phyloP scores from a whole-genome alignment of 2,113 vertebrate genomes.

The Zosterops japonicus region DNA sequence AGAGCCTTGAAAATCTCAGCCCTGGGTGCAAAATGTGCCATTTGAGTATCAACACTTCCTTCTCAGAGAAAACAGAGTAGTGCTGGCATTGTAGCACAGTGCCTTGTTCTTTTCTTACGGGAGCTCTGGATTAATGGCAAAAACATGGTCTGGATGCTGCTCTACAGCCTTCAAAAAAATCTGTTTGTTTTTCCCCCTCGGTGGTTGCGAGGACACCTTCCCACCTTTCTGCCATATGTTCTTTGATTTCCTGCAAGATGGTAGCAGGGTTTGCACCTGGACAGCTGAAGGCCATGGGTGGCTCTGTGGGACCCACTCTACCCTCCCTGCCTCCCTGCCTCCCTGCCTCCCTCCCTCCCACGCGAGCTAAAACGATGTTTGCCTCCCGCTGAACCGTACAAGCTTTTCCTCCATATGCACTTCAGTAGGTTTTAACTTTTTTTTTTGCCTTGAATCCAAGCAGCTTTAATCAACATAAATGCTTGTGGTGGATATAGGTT shows the following conservation, averaged over 20 bases:
- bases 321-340: background rate
- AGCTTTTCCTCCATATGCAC: background rate
- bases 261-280: background rate
- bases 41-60: background rate
- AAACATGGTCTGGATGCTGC: background rate
- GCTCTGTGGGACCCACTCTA: background rate
- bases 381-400: background rate
- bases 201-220: background rate
- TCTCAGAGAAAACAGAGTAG: background rate
- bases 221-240: conserved; percentile 44
- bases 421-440: conserved; percentile 44
- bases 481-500: background rate
- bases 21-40: background rate
- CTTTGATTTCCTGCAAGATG: background rate
- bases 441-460: conserved; percentile 14
- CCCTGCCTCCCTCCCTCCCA: background rate
- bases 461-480: conserved; percentile 16
- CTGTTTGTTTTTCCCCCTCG: background rate
- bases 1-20: conserved; percentile 25
- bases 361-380: fast-evolving
- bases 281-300: background rate
- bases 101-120: background rate
- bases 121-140: conserved; percentile 25
- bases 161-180: background rate
- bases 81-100: background rate